A percentile compares a stretch with the other conserved stretches of the same genome.
Conservation (phyloP, 2,113 vertebrate genomes). For the Gallinago paraguaiae region DNA sequence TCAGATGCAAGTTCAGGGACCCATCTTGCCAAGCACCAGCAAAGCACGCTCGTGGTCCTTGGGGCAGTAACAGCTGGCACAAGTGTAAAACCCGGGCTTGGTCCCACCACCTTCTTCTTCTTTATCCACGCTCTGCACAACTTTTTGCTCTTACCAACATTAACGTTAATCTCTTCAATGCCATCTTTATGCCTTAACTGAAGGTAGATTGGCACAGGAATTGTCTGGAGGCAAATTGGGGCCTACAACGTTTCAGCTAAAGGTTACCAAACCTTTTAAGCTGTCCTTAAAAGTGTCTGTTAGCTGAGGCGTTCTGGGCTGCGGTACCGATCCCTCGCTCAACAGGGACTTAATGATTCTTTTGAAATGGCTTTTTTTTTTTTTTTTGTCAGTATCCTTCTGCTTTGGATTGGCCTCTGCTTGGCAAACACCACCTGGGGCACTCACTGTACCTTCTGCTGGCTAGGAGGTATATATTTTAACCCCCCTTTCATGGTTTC, state of each 20-base stretch:
- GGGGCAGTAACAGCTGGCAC: neutral
- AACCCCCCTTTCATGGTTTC: neutral
- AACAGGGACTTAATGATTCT: neutral
- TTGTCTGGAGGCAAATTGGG: neutral
- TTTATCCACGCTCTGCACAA: neutral
- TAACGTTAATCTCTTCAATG: neutral
- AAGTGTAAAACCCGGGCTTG: neutral
- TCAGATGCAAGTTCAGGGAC: neutral
- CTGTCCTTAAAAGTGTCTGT: neutral
- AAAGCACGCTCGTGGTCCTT: neutral
- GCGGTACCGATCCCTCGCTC: neutral
- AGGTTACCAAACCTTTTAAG: neutral
- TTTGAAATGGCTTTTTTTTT: neutral
- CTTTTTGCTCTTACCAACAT: neutral
- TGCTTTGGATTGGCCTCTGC: neutral
- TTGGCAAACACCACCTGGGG: neutral
- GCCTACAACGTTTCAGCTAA: neutral
- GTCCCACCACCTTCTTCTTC: fast-evolving
- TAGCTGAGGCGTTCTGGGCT: neutral
- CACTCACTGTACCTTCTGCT: neutral
- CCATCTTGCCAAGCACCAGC: neutral
- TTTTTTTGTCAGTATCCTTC: neutral
- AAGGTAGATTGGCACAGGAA: neutral
- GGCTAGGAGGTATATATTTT: neutral
- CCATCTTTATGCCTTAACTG: neutral